Evolutionary conservation across 2,797 vertebrate species (phyloP).

Genomic region (Pogoniulus pusillus): DNA sequence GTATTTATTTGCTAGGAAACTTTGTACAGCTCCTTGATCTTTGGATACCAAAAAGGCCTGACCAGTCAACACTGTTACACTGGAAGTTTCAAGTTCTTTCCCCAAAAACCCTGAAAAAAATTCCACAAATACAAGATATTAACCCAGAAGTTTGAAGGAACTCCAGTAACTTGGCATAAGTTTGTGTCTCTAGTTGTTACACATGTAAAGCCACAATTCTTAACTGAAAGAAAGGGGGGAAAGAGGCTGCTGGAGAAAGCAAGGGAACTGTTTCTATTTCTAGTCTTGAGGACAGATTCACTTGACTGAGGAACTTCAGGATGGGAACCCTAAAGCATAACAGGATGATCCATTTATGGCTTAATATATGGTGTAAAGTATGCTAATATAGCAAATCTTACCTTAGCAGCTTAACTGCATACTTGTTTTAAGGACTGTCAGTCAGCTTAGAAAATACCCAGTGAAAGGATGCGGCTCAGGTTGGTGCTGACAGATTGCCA

Average conservation of each 20-base stretch:
- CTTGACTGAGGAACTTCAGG: slow-evolving; percentile 13
- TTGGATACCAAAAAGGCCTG: neutral
- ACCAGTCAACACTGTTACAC: neutral
- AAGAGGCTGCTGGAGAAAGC: neutral
- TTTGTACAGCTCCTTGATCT: slow-evolving; percentile 43
- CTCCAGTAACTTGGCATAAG: slow-evolving; percentile 17
- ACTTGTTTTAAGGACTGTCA: slow-evolving; percentile 89
- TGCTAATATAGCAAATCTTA: slow-evolving; percentile 76
- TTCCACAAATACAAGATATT: neutral
- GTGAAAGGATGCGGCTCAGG: slow-evolving; percentile 78
- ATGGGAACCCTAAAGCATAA: slow-evolving; percentile 38
- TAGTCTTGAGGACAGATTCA: neutral
- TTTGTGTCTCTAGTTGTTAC: neutral
- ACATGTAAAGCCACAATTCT: neutral
- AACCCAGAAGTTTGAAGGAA: slow-evolving; percentile 47
- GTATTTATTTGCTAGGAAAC: slow-evolving; percentile 61
- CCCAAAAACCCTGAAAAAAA: neutral
- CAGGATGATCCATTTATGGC: slow-evolving; percentile 53
- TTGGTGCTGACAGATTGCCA: slow-evolving; percentile 81
- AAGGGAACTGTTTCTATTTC: neutral
- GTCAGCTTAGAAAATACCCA: slow-evolving; percentile 84
- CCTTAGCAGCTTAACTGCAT: slow-evolving; percentile 98
- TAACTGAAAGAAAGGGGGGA: neutral
- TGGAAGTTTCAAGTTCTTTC: neutral
- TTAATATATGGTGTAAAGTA: slow-evolving; percentile 40